Conservation (phyloP, 2,113 vertebrate species). For the Alexandromys fortis region DNA sequence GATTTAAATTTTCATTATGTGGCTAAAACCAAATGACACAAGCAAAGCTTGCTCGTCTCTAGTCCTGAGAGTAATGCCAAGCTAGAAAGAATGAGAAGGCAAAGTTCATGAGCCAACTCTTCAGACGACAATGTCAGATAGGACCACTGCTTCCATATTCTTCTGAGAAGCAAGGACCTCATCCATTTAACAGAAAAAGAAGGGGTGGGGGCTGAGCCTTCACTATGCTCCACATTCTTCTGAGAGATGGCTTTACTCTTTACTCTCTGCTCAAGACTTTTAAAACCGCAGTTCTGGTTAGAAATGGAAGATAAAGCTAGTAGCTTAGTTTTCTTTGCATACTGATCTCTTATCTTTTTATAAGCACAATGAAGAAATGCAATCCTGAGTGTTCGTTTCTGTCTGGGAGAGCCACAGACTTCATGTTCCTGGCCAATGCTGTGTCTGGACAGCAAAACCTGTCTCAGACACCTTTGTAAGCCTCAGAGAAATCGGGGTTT, state of each 20-base stretch:
- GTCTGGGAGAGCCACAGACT: not conserved
- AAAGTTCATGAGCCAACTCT: not conserved
- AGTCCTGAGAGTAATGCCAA: slow-evolving; percentile 10
- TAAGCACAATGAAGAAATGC: not conserved
- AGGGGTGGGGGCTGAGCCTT: not conserved
- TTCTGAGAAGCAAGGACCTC: not conserved
- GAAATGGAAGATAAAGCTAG: not conserved
- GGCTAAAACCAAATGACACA: not conserved
- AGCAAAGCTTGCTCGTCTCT: not conserved
- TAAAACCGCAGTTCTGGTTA: not conserved
- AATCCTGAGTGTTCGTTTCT: not conserved
- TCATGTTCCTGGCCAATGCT: not conserved
- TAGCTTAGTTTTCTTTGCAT: not conserved
- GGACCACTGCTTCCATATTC: not conserved
- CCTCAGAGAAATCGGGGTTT: not conserved
- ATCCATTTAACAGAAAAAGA: not conserved
- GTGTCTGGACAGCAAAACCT: not conserved
- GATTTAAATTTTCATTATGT: not conserved
- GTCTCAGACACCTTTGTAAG: not conserved
- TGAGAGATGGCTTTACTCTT: not conserved
- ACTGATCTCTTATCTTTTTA: not conserved
- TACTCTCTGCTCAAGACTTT: not conserved
- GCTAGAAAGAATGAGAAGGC: not conserved
- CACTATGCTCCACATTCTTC: not conserved
- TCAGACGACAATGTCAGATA: not conserved